phyloP scores from a whole-genome alignment of 2,888 invertebrate genomes.

The Cryptophagus acutangulus region DNA sequence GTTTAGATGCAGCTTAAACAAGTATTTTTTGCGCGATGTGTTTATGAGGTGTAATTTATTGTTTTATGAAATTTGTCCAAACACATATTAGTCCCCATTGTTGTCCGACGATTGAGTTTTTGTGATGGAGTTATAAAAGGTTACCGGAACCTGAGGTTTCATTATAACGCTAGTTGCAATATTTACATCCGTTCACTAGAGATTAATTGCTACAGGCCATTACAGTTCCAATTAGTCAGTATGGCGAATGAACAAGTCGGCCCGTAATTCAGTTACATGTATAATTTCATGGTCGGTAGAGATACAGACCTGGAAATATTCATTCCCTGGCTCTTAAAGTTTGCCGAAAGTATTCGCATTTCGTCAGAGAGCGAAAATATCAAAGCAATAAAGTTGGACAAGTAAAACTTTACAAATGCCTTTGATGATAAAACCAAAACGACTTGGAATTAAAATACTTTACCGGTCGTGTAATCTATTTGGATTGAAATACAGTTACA shows the following conservation, averaged over 20 bases:
- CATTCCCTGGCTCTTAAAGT: too few species aligned
- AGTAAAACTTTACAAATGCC: slow-evolving; percentile 27
- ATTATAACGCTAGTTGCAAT: too few species aligned
- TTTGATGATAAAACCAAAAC: slow-evolving; percentile 31
- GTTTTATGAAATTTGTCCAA: too few species aligned
- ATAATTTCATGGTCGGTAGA: slow-evolving; percentile 24
- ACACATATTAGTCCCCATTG: too few species aligned
- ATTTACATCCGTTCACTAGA: not conserved
- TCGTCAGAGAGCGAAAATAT: too few species aligned
- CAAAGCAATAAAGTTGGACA: slow-evolving; percentile 25
- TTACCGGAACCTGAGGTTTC: too few species aligned
- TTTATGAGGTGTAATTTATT: too few species aligned
- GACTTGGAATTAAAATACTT: slow-evolving; percentile 36
- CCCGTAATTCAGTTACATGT: slow-evolving; percentile 22
- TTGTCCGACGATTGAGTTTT: too few species aligned
- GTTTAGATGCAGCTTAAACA: too few species aligned
- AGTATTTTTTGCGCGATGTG: too few species aligned
- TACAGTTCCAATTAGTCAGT: slow-evolving; percentile 21
- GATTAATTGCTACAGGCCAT: slow-evolving; percentile 4
- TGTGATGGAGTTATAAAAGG: too few species aligned
- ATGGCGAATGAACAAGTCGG: slow-evolving; percentile 12
- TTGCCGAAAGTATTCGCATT: too few species aligned
- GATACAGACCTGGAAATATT: slow-evolving; percentile 10
- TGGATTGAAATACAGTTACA: slow-evolving; percentile 39
- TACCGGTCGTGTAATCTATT: slow-evolving; percentile 37